phyloP scores from a whole-genome alignment of 2,113 vertebrate genomes.

The Ameiurus melas region DNA sequence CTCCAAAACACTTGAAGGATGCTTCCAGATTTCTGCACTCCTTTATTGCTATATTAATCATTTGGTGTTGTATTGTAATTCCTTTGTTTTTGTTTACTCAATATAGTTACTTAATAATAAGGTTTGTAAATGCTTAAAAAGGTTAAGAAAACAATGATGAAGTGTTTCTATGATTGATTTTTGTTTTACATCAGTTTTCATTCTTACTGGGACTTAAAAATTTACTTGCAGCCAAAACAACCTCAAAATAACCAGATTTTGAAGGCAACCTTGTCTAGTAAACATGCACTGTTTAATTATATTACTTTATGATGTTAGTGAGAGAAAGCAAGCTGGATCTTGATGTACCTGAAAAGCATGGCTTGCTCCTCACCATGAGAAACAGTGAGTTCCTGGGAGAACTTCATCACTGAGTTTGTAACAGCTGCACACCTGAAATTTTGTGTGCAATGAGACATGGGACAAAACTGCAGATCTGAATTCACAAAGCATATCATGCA shows the following conservation, averaged over 20 bases:
- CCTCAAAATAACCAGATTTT: neutral
- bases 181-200: neutral
- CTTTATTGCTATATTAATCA: neutral
- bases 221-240: no score
- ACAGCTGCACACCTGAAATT: neutral
- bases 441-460: neutral
- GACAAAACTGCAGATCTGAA: slow-evolving; percentile 8
- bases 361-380: neutral
- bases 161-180: neutral
- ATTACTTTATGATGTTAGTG: neutral
- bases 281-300: neutral
- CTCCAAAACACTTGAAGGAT: neutral
- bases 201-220: no score
- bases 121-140: neutral
- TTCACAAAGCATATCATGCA: slow-evolving; percentile 55
- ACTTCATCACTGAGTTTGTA: neutral
- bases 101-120: neutral
- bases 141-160: neutral
- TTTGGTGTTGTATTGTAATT: neutral
- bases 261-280: neutral
- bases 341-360: neutral
- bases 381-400: neutral
- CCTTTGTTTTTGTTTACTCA: neutral
- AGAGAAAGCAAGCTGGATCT: neutral
- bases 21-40: neutral